Evolutionary conservation across 2,888 invertebrate genomes (phyloP), one percentile per base, ranked within the genome.

Genomic region (Drepanosiphum platanoidis): DNA sequence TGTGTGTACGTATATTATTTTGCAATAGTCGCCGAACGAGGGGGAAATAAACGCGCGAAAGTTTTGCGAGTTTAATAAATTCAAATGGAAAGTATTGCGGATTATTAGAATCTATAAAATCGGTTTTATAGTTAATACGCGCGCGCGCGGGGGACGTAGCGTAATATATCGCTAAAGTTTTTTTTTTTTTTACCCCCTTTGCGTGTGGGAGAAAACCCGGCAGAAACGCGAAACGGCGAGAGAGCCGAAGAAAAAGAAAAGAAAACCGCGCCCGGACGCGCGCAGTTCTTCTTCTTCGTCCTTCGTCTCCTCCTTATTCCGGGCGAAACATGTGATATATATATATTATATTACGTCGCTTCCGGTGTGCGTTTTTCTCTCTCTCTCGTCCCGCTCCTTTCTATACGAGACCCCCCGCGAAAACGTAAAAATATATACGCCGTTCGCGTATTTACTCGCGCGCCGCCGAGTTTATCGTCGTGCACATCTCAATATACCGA

Each of bases 71-170:
- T 46, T 64, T 66, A 32, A 64, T 42, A 64, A 78, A 78, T 30
- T 42, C n/a, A 22, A 30, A 66, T 13, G 39, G 22, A 66, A 42
- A n/a, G n/a, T 39, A 66, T 66, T 66, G 7, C n/a, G 39, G 8
- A 22, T 46, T n/a, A 79, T 79, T 79, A 79, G 32, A 79, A 79
- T 66, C 66, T 79, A 66, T 79, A 42, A 79, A 68, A 68, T 79
- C 64, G 36, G 27, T 80, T 70, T 68, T 80, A 70, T 52, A 80
- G 52, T 80, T 68, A 34, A 80, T 80, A 80, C 79, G n/a, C 46
- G 34, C 1, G 27, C 79, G 34, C 46, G 46, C 0, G 46, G 27
- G 68, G 34, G 46, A 46, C 0, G 46, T 11, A 80, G 27, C 18
- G 52, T 52, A 79, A 68, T 80, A 39, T 64, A 80, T 52, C 52